Evolutionary conservation across 2,797 vertebrate genomes (phyloP).

Genomic region (Myiotriccus ornatus): DNA sequence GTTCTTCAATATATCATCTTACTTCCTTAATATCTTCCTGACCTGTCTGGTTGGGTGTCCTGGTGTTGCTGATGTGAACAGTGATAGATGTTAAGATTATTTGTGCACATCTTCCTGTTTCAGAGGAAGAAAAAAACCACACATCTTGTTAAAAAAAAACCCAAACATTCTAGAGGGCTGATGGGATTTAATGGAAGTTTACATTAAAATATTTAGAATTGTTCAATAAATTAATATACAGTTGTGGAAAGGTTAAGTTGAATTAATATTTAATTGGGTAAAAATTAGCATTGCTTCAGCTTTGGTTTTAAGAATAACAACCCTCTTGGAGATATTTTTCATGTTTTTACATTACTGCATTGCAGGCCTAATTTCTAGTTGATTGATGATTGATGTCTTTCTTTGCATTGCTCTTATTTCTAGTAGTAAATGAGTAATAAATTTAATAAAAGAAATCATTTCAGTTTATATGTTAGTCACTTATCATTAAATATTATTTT

Average conservation of each 20-base stretch:
- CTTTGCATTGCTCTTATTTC: background rate
- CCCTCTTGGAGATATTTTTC: background rate
- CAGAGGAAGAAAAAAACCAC: background rate
- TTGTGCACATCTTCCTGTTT: background rate
- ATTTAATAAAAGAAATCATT: background rate
- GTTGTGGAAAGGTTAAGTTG: background rate
- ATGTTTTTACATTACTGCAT: background rate
- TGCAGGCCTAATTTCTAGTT: background rate
- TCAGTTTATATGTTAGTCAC: background rate
- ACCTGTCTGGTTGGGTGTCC: background rate
- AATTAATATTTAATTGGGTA: background rate
- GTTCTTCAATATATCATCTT: background rate
- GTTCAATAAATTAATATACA: background rate
- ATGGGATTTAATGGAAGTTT: background rate
- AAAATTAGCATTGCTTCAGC: background rate
- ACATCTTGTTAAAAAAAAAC: background rate
- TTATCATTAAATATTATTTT: conserved; percentile 1
- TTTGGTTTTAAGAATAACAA: background rate
- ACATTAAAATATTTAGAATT: background rate
- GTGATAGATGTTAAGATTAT: background rate
- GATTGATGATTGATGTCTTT: background rate
- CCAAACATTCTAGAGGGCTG: background rate
- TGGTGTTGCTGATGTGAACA: background rate
- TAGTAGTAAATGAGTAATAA: background rate
- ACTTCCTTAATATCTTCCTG: background rate